Evolutionary conservation across 2,888 invertebrate species (phyloP), one percentile per base, ranked within the genome.

Genomic region (Graphium colonna): DNA sequence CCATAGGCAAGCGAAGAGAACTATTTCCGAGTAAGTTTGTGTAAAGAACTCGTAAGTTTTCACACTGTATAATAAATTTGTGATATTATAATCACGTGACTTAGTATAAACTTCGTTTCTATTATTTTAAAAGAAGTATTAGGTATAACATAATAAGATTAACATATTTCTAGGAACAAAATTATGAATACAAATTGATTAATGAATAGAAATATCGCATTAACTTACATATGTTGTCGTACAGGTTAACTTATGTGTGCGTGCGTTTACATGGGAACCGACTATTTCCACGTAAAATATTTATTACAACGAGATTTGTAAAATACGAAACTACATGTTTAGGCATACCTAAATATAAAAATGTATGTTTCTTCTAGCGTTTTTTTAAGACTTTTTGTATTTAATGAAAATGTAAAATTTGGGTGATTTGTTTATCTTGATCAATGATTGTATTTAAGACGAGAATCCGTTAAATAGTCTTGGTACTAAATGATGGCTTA

Each of bases 101-200:
- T 49, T 44, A 21, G 41, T 44, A 31, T 44, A 9, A 44, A 18
- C 12, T 40, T 40, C 4, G 12, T 39, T 40, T 49, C 18, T 48
- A 31, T 43, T 44, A 51, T 36, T 18, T 5, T 28, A 15, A 12
- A 26, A 31, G 45, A 54, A 54, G 45, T 40, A 49, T 21, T 21
- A 21, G 21, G 21, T 36, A 41, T 45, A 40, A 42, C 17, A 44
- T 4, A 54, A 45, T 46, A 57, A 53, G 42, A 60, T 61, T 53
- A 53, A 48, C 56, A 57, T 58, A 55, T 59, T 53, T 49, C 52
- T 56, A 57, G 46, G 50, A 48, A 49, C 53, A 58, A 45, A 53
- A 55, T 53, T 53, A 61, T 61, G 59, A 61, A 56, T 58, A 60
- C 43, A 61, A 62, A 61, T 62, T 45, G 51, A 45, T 45, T 21